Evolutionary conservation across 2,113 vertebrate genomes (phyloP), one percentile per base, ranked within the genome.

Genomic region (Trematocara marginatum): DNA sequence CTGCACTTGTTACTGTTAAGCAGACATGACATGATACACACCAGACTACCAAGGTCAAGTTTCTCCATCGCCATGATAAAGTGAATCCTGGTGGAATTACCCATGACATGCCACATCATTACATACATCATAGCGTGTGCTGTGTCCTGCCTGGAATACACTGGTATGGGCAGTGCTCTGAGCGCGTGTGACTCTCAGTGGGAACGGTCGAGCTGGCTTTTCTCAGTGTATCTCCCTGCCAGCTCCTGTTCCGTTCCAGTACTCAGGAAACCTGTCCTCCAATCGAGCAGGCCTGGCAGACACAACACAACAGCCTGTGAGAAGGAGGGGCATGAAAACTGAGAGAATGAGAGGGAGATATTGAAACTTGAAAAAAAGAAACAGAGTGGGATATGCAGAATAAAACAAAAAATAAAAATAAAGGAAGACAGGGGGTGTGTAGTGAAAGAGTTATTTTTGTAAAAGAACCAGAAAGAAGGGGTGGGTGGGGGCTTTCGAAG

Each of bases 241-340:
- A 95, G 94, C 88, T 90, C 91, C 86, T 90, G 92, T 94, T 95
- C 93, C 92, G 91, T 94, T 95, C 90, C 93, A 91, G 90, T 88
- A 92, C 89, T 95, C 92, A 93, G 94, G 94, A 95, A 96, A 95
- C 93, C 93, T 93, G 93, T 29, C 82, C 90, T 94, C 91, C 89
- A 91, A 82, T 90, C 83, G 90, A 93, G 94, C 88, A 87, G 88
- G 84, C 83, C 94, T 95, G 95, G 95, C 95, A 96, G 94, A 95
- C 94, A 92, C 91, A 92, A 92, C 93, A 94, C 88, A 93, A 94
- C 94, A 95, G 95, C 90, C 92, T 95, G 93, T 26, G 82, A 93
- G 84, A 79, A 42, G 92, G 87, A 85, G 90, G 91, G 91, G 90
- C 49, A 40, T 59, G 76, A 83, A 38, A 88, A 88, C 59, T 31